Evolutionary conservation across 2,797 vertebrate species (phyloP), one percentile per base, ranked within the genome.

Genomic region (Hypotaenidia philippensis): DNA sequence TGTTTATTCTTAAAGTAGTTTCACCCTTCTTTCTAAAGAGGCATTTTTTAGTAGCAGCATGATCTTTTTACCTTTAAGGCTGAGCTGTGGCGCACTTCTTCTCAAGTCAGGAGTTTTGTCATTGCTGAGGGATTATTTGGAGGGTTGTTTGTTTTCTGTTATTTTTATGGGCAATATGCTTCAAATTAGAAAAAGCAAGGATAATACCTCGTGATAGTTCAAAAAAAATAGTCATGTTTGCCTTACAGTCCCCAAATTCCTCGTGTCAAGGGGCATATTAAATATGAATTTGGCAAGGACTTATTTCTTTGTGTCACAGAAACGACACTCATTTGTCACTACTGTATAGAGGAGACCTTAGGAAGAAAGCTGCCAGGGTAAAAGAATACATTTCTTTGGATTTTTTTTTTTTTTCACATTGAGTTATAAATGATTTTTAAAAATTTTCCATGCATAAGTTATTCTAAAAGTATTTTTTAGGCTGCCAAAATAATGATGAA

Each of bases 31-130:
- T 75, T 81, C 17, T 59, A 55, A 44, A 80, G 12, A 45, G 2
- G 18, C 2, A n/a, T 81, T 22, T 6, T 32, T 70, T 25, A 2
- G 7, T 60, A 38, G 41, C 3, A 45, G 1, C 3, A 14, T 2
- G 2, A 63, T 4, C 3, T 36, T 68, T 96, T 86, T 55, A 45
- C 11, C 10, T 86, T 72, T 61, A 45, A 41, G 11, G 10, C 3
- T 80, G 49, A 83, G 80, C 52, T 17, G 2, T 63, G 40, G 23
- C 11, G 32, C 4, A 5, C 63, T 64, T 75, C 15, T 69, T 72
- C 13, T 72, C 31, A 83, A 72, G 4, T 4, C 12, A 49, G 0
- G 0, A 80, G 16, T 27, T 90, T 49, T 63, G 5, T 29, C 5
- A 27, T 56, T 88, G 2, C 1, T 81, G 3, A 4, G 5, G 16